These are phyloP conservation scores for Tipula lateralis DNA, from an alignment of 2,888 invertebrate genomes.

Conservation along the genomic window DNA sequence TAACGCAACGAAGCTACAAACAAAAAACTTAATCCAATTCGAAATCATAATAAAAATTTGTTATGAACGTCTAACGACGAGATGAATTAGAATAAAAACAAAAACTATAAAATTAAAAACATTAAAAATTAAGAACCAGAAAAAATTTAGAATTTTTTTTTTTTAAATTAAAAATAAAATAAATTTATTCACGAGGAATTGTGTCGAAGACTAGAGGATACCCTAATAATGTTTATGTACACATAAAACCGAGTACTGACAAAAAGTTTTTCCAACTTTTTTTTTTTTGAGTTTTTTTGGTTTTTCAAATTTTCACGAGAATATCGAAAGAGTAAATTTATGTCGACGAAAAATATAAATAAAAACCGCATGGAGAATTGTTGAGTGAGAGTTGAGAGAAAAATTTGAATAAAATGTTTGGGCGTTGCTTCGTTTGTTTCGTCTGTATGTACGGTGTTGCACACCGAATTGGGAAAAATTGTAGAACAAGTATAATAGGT, in stretches of 20 bases:
- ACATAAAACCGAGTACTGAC: conserved; percentile 11
- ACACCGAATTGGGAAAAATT: no score
- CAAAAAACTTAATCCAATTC: neutral
- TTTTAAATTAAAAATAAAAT: neutral
- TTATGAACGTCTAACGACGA: neutral
- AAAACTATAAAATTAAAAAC: neutral
- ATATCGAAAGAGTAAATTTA: neutral
- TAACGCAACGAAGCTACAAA: neutral
- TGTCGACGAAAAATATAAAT: neutral
- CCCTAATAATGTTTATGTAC: neutral
- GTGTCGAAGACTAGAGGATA: neutral
- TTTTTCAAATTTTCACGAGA: neutral
- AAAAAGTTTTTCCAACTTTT: neutral
- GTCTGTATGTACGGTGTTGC: neutral
- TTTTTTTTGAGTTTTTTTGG: neutral
- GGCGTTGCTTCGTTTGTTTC: neutral
- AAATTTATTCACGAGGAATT: neutral
- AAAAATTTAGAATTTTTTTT: neutral
- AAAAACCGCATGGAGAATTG: neutral
- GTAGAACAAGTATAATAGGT: no score
- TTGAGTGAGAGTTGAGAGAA: neutral
- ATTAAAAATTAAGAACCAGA: neutral
- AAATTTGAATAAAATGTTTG: neutral
- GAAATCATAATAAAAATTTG: neutral
- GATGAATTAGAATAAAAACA: neutral